Base-by-base conservation (phyloP, 2,888 invertebrate genomes). In the Drepanosiphum platanoidis region DNA sequence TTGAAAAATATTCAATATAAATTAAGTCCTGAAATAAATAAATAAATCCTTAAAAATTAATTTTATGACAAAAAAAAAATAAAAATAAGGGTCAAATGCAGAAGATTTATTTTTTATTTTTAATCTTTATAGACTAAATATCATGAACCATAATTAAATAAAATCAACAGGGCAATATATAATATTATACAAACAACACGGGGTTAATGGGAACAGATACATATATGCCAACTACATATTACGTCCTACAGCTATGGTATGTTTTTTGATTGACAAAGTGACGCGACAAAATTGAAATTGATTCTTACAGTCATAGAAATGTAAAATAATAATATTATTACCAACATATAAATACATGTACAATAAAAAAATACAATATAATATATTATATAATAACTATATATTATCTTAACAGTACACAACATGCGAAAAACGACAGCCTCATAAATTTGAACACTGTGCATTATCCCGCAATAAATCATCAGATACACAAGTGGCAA, bases 331-430 rank as follows among this genome's bases (percentile, higher is more conserved):
- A 5, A 42, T 5, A 52, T 52, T 22, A 52, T 79, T 52, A 46
- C 2, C 18, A 78, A 78, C 34, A 70, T 52, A 66, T 52, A 66
- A 66, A 66, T 32, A 78, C 30, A 68, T n/a, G n/a, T 70, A 58
- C 5, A 58, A 64, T 79, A 80, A 70, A 70, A 80, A 70, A 70
- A 70, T 58, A 80, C 70, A 80, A 52, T 36, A 66, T 18, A 52
- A 52, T 52, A 3, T 52, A 66, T 34, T n/a, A 27, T 72, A 36
- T 30, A 75, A 27, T 70, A 36, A 66, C n/a, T n/a, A 27, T 72
- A 36, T 30, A 75, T 27, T 70, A 36, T 80, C 70, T 58, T 36
- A 52, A 46, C 5, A 36, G 66, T 36, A 58, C 27, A 70, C 70
- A 80, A 80, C 70, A 58, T 46, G 32, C 32, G 15, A 18, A 70